Evolutionary conservation across 2,113 vertebrate genomes (phyloP).

Genomic region (Gyps fulvus): DNA sequence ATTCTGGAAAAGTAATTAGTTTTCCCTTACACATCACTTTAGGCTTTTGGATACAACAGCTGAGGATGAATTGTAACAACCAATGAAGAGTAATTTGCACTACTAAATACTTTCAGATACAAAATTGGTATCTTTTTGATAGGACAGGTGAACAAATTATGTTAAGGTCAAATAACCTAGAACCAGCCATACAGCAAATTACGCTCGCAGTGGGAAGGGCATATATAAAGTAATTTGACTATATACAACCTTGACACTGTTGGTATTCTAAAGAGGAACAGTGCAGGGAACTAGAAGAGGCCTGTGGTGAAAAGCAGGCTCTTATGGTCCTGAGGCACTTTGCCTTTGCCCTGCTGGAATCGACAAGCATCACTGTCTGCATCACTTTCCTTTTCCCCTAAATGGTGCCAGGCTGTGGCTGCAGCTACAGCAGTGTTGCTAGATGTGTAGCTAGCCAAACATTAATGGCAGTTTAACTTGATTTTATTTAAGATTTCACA

Average conservation of each 20-base stretch:
- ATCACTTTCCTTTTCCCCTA: background rate
- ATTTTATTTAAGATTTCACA: background rate
- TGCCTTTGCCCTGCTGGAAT: background rate
- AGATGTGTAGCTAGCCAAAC: background rate
- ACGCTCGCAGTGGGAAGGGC: background rate
- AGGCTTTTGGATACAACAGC: background rate
- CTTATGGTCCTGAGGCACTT: background rate
- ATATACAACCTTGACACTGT: background rate
- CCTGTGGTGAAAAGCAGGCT: rapidly evolving
- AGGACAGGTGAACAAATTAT: background rate
- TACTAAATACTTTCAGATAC: background rate
- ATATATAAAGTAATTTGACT: background rate
- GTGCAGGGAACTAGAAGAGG: background rate
- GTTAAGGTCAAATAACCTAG: background rate
- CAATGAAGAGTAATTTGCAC: background rate
- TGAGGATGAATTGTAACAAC: background rate
- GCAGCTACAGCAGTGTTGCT: background rate
- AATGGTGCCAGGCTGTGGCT: background rate
- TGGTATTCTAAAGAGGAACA: background rate
- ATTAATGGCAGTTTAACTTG: background rate
- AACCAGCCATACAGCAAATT: background rate
- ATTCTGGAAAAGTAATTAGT: background rate
- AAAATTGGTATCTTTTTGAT: background rate
- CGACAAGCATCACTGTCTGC: background rate
- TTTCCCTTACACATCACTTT: background rate